Conservation (phyloP, 2,888 invertebrate species). For the Eupithecia abbreviata region DNA sequence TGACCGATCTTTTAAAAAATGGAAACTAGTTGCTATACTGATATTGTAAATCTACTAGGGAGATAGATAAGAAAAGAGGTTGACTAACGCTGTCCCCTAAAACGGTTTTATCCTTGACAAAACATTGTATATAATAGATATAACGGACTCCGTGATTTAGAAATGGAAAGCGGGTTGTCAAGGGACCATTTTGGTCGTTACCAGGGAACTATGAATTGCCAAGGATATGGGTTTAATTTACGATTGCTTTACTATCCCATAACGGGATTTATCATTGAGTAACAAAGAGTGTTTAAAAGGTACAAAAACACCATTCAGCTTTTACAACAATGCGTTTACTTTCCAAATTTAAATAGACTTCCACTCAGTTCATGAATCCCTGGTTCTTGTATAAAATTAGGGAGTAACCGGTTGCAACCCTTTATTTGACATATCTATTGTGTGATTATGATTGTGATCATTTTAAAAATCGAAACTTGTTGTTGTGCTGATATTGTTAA, state of each 20-base stretch:
- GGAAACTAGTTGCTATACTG: conserved; percentile 17
- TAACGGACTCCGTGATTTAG: not conserved
- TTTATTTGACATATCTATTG: not conserved
- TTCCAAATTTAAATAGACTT: not conserved
- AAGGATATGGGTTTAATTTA: not conserved
- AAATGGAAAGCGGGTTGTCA: conserved; percentile 25
- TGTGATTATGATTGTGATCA: too few relatives aligned
- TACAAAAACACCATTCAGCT: not conserved
- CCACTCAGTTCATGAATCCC: not conserved
- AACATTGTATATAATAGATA: not conserved
- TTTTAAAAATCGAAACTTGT: conserved; percentile 6
- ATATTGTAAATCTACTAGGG: conserved; percentile 23
- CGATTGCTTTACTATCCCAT: not conserved
- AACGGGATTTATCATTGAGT: not conserved
- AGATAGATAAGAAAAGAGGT: not conserved
- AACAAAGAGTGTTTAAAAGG: too few relatives aligned
- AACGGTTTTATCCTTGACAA: not conserved
- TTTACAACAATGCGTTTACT: not conserved
- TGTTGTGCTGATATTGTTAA: conserved; percentile 11
- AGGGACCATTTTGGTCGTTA: conserved; percentile 12
- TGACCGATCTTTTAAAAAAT: not conserved
- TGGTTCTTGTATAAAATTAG: conserved; percentile 4
- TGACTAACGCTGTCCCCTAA: not conserved
- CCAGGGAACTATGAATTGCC: conserved; percentile 17
- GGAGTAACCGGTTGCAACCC: conserved; percentile 10